Evolutionary conservation across 2,797 vertebrate genomes (phyloP).

Genomic region (Tamandua tetradactyla): DNA sequence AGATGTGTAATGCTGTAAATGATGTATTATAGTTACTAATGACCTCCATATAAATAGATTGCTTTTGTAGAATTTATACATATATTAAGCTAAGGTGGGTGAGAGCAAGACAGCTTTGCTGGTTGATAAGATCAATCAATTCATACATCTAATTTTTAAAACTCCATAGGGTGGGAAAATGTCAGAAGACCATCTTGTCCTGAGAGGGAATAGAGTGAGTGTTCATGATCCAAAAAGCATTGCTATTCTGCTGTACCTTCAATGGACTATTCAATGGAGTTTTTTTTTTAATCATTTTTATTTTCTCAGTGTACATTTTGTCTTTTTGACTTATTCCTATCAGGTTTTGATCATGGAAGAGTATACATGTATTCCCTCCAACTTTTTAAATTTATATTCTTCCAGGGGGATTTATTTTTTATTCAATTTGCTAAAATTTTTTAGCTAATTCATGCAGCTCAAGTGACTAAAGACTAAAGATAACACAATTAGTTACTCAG

Average conservation of each 20-base stretch:
- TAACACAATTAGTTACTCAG: neutral
- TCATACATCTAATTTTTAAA: conserved; percentile 31
- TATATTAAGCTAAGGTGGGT: neutral
- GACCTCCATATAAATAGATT: neutral
- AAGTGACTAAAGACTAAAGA: neutral
- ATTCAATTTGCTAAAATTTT: neutral
- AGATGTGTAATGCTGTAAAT: neutral
- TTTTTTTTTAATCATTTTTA: neutral
- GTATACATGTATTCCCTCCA: neutral
- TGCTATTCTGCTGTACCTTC: neutral
- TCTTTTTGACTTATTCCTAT: neutral
- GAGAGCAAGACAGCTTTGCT: neutral
- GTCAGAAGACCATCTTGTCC: neutral
- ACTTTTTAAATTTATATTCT: neutral
- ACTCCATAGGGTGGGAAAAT: neutral
- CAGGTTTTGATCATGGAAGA: neutral
- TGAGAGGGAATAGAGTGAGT: neutral
- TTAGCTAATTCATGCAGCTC: neutral
- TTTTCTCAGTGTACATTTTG: neutral
- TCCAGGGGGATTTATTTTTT: neutral
- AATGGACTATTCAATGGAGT: neutral
- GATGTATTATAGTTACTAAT: neutral
- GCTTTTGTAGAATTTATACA: neutral
- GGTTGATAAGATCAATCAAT: neutral
- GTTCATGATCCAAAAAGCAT: neutral